Evolutionary conservation across 2,797 vertebrate genomes (phyloP), one percentile per base, ranked within the genome.

Genomic region (Tragopan temminckii): DNA sequence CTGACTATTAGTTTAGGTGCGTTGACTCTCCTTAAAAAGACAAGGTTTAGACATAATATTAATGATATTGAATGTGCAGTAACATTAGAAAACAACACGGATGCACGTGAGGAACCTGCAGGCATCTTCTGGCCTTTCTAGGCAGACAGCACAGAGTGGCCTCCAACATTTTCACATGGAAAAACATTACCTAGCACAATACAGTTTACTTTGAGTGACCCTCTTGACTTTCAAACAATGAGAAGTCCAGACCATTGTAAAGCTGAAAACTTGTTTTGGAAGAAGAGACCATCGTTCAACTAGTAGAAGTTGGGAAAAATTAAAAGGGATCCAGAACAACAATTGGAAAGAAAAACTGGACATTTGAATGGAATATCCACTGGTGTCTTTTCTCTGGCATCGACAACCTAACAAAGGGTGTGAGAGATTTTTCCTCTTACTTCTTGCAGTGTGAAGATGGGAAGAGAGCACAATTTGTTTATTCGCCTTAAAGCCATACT

Each of bases 201-300:
- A 92, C 53, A 71, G 93, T 96, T 96, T 95, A 95, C 89, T 96
- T 84, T 96, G 80, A 95, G 61, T 94, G 94, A 97, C 93, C 94
- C 79, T 89, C 63, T 75, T 75, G 87, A 87, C 61, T 94, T 95
- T 81, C 63, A 69, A 94, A 95, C 85, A 95, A 81, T 64, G 45
- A 74, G 57, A 91, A 96, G 90, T 90, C 93, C 95, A 52, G 76
- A 89, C 78, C 46, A n/a, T 64, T 92, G 64, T 50, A 48, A 91
- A 86, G 67, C 57, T 75, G 71, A 81, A 80, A 80, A 82, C 58
- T 57, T 64, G 61, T 92, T 94, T 91, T 81, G 45, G 63, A 82
- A 66, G n/a, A 89, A 85, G 52, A 61, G 57, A n/a, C 33, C 72
- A 85, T 59, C 1, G 10, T 45, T 90, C 71, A 92, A 85, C 42